Evolutionary conservation across 2,888 invertebrate genomes (phyloP).

Genomic region (Eilema caniola): DNA sequence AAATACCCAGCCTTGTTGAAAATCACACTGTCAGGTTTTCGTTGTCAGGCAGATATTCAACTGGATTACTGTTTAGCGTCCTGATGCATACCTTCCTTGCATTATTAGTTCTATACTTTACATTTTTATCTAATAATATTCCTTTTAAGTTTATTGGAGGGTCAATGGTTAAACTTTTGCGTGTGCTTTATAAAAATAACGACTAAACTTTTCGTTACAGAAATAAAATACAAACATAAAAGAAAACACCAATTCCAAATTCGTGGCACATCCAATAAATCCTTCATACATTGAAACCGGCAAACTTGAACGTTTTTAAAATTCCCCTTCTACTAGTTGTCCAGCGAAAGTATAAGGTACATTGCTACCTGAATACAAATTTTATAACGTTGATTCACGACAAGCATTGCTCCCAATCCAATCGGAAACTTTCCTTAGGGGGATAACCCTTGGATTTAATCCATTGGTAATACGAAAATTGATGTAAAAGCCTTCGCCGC

Average conservation of each 20-base stretch:
- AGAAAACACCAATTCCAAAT: slow-evolving; percentile 34
- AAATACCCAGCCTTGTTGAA: too few relatives aligned
- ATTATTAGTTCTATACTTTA: too few relatives aligned
- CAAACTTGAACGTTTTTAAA: slow-evolving; percentile 63
- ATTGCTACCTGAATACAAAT: slow-evolving; percentile 81
- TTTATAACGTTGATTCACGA: slow-evolving; percentile 83
- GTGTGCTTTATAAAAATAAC: neutral
- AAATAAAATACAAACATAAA: slow-evolving; percentile 7
- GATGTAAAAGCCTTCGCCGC: slow-evolving; percentile 81
- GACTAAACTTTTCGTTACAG: neutral
- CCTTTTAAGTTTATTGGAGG: too few relatives aligned
- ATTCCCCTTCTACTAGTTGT: slow-evolving; percentile 67
- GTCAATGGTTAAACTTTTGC: neutral
- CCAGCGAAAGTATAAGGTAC: slow-evolving; percentile 72
- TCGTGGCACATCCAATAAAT: slow-evolving; percentile 46
- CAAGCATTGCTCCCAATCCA: slow-evolving; percentile 72
- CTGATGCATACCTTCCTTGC: too few relatives aligned
- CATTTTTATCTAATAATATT: too few relatives aligned
- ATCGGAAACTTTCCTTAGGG: slow-evolving; percentile 78
- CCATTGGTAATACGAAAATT: slow-evolving; percentile 86
- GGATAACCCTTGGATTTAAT: slow-evolving; percentile 83
- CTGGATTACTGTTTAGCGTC: too few relatives aligned
- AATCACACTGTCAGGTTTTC: too few relatives aligned
- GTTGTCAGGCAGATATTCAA: too few relatives aligned
- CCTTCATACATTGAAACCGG: slow-evolving; percentile 47